Base-by-base conservation (phyloP, 2,113 vertebrate species). In the Etia nguti region DNA sequence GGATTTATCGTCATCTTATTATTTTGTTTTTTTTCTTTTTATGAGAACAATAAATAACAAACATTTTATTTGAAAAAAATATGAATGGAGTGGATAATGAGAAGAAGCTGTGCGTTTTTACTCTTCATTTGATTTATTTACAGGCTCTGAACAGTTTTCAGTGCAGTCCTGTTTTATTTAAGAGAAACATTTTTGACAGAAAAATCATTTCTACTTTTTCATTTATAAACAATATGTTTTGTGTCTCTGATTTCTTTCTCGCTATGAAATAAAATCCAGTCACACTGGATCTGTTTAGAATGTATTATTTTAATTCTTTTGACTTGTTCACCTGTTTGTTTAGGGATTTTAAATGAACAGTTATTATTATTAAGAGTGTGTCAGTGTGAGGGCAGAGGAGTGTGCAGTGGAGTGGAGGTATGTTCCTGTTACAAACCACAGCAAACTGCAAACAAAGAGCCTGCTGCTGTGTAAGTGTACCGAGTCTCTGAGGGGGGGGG, bases 381-480 rank as follows among this genome's bases (percentile, higher is more conserved):
- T 46, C 15, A 29, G 22, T 73, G 41, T 2, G 62, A 68, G 62
- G 60, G 22, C 43, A 73, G 22, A 46, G 68, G 41, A 26, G 43
- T n/a, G 48, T 31, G 68, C 48, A 79, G 46, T 52, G 75, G 34
- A 77, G 77, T 88, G 73, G 41, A 84, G 83, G 62, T n/a, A 86
- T 86, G 80, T 79, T 87, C 75, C 36, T 75, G 34, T 41, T 80
- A 82, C 54, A 82, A 87, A 89, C 79, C 43, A 48, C 79, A 70
- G 88, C 70, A 92, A 88, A 89, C 75, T 60, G 85, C 83, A 91
- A 91, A 93, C 92, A 93, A 92, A 93, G 90, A 89, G 77, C 54
- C 57, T 24, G 83, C 85, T 70, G 80, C 83, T 79, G 82, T 65
- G 55, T 83, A 84, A 83, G 22, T 84, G 81, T 65, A 65, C 43